These are phyloP conservation scores for Drosophila siamana DNA, from an alignment of 2,888 invertebrate genomes.

Conservation along the genomic window DNA sequence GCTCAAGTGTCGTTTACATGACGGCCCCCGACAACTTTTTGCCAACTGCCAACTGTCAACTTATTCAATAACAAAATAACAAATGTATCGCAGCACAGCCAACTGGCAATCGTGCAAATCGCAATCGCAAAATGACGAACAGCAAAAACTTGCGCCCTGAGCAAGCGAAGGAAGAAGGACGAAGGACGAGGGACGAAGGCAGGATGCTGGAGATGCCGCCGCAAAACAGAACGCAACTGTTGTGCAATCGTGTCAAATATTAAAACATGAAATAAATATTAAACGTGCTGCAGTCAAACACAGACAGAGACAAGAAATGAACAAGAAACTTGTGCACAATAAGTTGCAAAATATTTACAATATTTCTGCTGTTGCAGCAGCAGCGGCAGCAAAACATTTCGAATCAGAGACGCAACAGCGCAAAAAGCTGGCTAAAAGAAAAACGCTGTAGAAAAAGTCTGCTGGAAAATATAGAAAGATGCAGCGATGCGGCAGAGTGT, in stretches of 20 bases:
- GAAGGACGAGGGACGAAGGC: neutral
- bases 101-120: slow-evolving; percentile 42
- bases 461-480: slow-evolving; percentile 18
- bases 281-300: slow-evolving; percentile 58
- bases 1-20: slow-evolving; percentile 44
- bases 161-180: slow-evolving; percentile 15
- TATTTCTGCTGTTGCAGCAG: slow-evolving; percentile 49
- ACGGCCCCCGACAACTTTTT: slow-evolving; percentile 27
- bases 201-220: slow-evolving; percentile 7
- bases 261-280: slow-evolving; percentile 82
- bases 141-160: slow-evolving; percentile 44
- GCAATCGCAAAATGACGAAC: slow-evolving; percentile 35
- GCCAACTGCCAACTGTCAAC: slow-evolving; percentile 39
- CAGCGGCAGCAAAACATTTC: slow-evolving; percentile 27
- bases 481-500: slow-evolving; percentile 36
- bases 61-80: slow-evolving; percentile 74
- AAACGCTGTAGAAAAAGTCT: slow-evolving; percentile 8
- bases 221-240: slow-evolving; percentile 55
- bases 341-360: slow-evolving; percentile 69
- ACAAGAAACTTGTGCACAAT: slow-evolving; percentile 61
- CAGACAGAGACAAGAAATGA: slow-evolving; percentile 13
- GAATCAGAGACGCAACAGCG: slow-evolving; percentile 32
- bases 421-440: slow-evolving; percentile 9
- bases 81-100: slow-evolving; percentile 43
- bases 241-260: slow-evolving; percentile 79